These are phyloP conservation scores for Netelia melanura DNA, from an alignment of 2,888 invertebrate genomes.

Conservation along the genomic window DNA sequence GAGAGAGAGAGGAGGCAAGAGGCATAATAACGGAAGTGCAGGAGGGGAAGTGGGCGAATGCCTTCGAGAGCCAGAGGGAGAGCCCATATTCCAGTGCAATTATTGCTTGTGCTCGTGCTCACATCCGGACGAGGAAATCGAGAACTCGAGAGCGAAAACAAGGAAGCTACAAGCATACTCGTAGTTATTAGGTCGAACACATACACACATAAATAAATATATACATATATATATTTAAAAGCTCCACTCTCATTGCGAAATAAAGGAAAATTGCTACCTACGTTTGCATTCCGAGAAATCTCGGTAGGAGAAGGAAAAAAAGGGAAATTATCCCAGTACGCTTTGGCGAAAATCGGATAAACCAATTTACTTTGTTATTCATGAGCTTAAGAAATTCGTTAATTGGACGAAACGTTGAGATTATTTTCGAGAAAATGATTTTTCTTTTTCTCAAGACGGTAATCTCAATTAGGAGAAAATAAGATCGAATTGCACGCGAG, in stretches of 20 bases:
- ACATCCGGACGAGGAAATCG: slow-evolving; percentile 49
- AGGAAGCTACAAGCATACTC: slow-evolving; percentile 39
- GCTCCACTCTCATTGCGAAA: slow-evolving; percentile 4
- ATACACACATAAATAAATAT: not conserved
- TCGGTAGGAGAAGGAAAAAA: not conserved
- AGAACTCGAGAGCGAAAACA: slow-evolving; percentile 42
- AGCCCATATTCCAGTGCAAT: slow-evolving; percentile 43
- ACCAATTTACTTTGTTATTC: not conserved
- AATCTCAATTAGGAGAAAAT: no score
- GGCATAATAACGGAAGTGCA: slow-evolving; percentile 9
- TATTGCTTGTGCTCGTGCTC: slow-evolving; percentile 45
- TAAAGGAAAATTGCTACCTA: slow-evolving; percentile 21
- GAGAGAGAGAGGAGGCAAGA: slow-evolving; percentile 13
- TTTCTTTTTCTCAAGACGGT: no score
- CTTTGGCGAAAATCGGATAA: not conserved
- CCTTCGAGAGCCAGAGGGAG: slow-evolving; percentile 8
- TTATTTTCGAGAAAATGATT: no score
- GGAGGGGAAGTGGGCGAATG: not conserved
- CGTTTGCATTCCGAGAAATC: slow-evolving; percentile 9
- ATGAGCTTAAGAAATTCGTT: no score
- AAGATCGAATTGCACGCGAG: no score
- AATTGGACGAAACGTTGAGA: no score
- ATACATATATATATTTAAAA: not conserved
- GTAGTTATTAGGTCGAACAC: slow-evolving; percentile 19
- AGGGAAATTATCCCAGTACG: not conserved